Base-by-base conservation (phyloP, 1,140 invertebrate genomes). In the Schlechtendalia chinensis region DNA sequence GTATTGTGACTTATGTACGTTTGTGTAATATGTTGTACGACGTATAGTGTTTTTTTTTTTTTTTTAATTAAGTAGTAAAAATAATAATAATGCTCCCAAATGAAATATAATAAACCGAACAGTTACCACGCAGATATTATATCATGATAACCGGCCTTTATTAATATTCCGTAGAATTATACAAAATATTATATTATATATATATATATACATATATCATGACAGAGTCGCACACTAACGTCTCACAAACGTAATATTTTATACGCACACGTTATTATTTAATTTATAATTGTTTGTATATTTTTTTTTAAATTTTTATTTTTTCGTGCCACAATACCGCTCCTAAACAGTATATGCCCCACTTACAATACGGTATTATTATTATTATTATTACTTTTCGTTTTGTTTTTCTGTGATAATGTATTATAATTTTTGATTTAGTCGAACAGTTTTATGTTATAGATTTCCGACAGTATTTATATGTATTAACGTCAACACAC, bases 321-420 rank as follows among this genome's bases (percentile, higher is more conserved):
- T 71, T 8, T 53, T 5, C 10, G 24, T 53, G 45, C 24, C 45
- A 71, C 53, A 53, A 56, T 56, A 56, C 0, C 19, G 22, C 19
- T 17, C 54, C n/a, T 16, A 27, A 24, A 22, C 16, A 24, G 27
- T 17, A 61, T 1, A 61, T n/a, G 17, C 1, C 27, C 17, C n/a
- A 8, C 6, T 24, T 5, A 24, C 22, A 27, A 16, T 67, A 71
- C 1, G 22, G 67, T 71, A 71, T 71, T 50, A 50, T 71, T 45
- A 22, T 53, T n/a, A n/a, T n/a, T n/a, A n/a, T n/a, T n/a, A n/a
- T n/a, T n/a, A n/a, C n/a, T 50, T 71, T 71, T 50, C 2, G 12
- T 27, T 71, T 71, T 71, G 1, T 71, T 71, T 71, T 53, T 53
- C 58, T 77, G 74, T 77, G 74, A 77, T 77, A 77, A 77, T 77